Evolutionary conservation across 92 coral and sea anemone species (phyloP).

Genomic region (Palythoa heliodiscus): DNA sequence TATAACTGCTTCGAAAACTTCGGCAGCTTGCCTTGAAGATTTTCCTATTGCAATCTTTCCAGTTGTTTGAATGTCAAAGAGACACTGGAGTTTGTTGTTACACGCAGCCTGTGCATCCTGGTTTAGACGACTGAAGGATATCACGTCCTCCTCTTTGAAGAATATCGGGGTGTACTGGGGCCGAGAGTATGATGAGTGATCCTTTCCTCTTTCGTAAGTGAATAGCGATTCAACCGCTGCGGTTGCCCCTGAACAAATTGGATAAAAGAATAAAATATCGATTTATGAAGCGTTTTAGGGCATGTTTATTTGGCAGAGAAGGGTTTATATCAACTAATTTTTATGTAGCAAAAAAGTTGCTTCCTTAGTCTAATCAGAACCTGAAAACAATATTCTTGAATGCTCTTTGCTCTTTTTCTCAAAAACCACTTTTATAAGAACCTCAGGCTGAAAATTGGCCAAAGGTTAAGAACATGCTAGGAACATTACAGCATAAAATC

Average conservation of each 20-base stretch:
- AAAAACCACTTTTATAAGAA: too few relatives aligned
- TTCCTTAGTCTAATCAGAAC: too few relatives aligned
- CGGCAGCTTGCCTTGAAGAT: constrained; percentile 57
- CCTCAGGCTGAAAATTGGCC: too few relatives aligned
- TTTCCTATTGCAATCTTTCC: constrained; percentile 69
- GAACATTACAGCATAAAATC: too few relatives aligned
- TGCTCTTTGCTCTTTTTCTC: too few relatives aligned
- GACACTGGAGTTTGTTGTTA: constrained; percentile 64
- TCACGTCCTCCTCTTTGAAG: constrained; percentile 44
- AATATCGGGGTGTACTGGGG: constrained; percentile 70
- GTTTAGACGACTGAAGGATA: constrained; percentile 50
- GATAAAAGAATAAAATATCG: background rate
- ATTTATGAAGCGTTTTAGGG: too few relatives aligned
- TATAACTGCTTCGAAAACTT: constrained; percentile 47
- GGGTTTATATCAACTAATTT: too few relatives aligned
- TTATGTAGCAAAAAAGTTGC: too few relatives aligned
- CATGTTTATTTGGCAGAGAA: too few relatives aligned
- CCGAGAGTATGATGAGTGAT: constrained; percentile 46
- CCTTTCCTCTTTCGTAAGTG: constrained; percentile 56
- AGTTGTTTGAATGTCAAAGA: constrained; percentile 77
- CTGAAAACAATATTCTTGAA: too few relatives aligned
- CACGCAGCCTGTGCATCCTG: constrained; percentile 64
- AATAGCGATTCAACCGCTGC: constrained; percentile 55
- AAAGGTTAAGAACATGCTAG: too few relatives aligned
- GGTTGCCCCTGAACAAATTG: constrained; percentile 53